Percentiles rank a stretch among this genome's conserved stretches.
Conservation (phyloP, 2,113 vertebrate species). For the Pluvianellus socialis region DNA sequence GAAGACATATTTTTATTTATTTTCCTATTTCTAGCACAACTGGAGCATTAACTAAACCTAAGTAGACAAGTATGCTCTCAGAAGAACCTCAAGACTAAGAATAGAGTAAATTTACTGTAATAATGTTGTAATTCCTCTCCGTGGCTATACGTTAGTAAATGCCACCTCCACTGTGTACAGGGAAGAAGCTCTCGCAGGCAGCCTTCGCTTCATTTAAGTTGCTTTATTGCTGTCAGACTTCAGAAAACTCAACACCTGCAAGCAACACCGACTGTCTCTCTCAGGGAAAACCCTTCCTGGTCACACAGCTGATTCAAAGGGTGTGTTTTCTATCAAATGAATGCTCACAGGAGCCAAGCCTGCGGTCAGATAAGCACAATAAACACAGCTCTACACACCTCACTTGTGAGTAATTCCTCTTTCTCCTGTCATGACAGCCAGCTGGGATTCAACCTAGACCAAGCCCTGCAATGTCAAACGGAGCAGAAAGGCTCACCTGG, state of each 20-base stretch:
- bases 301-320: not conserved
- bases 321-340: not conserved
- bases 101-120: not conserved
- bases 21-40: not conserved
- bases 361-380: not conserved
- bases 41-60: not conserved
- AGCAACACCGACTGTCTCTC: not conserved
- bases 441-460: not conserved
- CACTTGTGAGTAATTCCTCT: not conserved
- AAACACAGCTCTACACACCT: not conserved
- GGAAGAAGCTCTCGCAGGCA: not conserved
- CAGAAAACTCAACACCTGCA: not conserved
- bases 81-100: not conserved
- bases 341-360: not conserved
- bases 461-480: not conserved
- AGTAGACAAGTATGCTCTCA: not conserved
- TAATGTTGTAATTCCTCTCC: not conserved
- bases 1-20: rapidly evolving
- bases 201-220: not conserved
- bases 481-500: not conserved
- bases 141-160: not conserved
- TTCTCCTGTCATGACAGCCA: not conserved
- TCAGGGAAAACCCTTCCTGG: not conserved
- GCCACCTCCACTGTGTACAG: not conserved
- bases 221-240: not conserved